These are phyloP conservation scores for Parauchenoglanis ngamensis DNA, from an alignment of 2,797 vertebrate species.

Conservation along the genomic window DNA sequence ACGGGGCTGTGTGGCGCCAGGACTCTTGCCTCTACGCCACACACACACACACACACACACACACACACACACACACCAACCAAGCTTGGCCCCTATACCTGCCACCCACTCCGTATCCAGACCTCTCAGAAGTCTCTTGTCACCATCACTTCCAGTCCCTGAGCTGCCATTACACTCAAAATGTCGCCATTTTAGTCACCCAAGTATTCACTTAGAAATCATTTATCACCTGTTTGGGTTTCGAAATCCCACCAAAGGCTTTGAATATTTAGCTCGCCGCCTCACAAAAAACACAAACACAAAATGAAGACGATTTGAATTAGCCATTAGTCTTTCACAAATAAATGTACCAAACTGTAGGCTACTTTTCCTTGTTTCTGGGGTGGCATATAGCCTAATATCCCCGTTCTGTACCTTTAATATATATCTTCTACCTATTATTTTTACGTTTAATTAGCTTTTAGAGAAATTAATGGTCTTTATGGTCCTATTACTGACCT, in stretches of 20 bases:
- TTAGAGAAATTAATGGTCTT: neutral
- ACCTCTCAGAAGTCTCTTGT: conserved; percentile 22
- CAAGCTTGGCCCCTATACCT: conserved; percentile 64
- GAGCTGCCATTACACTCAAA: conserved; percentile 1
- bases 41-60: conserved; percentile 31
- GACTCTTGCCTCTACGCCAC: conserved; percentile 14
- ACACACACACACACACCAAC: conserved; percentile 26
- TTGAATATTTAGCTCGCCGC: neutral
- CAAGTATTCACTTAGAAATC: neutral
- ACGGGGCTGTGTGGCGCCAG: conserved; percentile 81
- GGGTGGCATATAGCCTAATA: neutral
- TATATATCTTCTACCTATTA: neutral
- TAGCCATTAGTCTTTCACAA: neutral
- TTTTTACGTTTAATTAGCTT: neutral
- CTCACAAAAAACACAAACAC: neutral
- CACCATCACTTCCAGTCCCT: neutral
- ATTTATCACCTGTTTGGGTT: conserved; percentile 8
- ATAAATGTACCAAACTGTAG: neutral
- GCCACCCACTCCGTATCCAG: conserved; percentile 51
- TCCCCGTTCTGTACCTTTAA: neutral
- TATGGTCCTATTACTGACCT: neutral
- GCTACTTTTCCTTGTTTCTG: neutral
- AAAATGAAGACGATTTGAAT: neutral
- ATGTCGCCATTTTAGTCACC: conserved; percentile 12
- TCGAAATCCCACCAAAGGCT: neutral